Conservation (phyloP, 2,888 invertebrate species). For the Hydrotaea cyrtoneurina region DNA sequence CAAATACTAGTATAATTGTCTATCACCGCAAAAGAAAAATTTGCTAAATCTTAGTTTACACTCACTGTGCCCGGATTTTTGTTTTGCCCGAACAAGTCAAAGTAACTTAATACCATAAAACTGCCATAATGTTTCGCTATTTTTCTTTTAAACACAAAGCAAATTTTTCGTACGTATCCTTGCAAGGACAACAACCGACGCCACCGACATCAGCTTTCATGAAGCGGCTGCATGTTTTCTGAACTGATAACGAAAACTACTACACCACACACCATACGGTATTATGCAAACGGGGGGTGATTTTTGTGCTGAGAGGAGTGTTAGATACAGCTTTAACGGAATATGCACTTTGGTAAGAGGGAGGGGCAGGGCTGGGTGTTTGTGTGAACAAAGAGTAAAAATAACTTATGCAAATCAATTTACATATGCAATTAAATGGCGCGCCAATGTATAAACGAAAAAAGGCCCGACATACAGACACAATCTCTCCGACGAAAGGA, state of each 20-base stretch:
- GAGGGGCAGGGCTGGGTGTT: not conserved
- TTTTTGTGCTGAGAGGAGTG: not conserved
- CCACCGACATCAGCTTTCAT: not conserved
- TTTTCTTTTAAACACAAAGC: constrained; percentile 2
- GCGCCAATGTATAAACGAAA: constrained; percentile 59
- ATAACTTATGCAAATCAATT: constrained; percentile 68
- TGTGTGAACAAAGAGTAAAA: constrained; percentile 64
- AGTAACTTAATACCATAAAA: constrained; percentile 58
- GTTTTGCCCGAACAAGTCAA: constrained; percentile 50
- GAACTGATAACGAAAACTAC: constrained; percentile 18
- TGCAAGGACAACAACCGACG: constrained; percentile 4
- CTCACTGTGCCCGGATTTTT: not conserved
- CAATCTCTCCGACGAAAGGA: not conserved
- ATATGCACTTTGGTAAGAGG: not conserved
- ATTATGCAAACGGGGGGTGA: not conserved
- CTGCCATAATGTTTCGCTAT: constrained; percentile 48
- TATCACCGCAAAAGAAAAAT: no score
- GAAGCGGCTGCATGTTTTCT: not conserved
- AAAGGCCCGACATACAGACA: constrained; percentile 4
- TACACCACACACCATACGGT: not conserved
- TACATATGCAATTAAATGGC: constrained; percentile 70
- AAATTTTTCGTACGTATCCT: not conserved
- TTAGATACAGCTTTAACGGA: not conserved
- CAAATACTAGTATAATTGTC: no score
- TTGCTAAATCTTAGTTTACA: no score